Base-by-base conservation (phyloP, 2,797 vertebrate species). In the Melanitta fusca region DNA sequence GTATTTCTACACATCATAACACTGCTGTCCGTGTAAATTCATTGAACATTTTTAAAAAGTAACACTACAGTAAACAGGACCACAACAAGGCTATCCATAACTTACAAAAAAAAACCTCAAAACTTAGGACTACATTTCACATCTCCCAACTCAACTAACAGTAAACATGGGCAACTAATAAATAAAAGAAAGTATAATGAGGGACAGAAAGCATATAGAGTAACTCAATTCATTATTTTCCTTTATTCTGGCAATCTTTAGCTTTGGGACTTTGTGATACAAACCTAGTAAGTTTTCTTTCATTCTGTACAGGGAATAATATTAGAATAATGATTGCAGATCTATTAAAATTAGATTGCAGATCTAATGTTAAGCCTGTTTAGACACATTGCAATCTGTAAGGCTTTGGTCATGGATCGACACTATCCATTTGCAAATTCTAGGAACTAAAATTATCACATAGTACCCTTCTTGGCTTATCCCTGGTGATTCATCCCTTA, bases 261-360 rank as follows among this genome's bases (percentile, higher is more conserved):
- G 25, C 41, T 54, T 81, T 62, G 54, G 12, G 41, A 32, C 43
- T 69, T 81, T 4, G 18, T 61, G 24, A 86, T 38, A 79, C 36
- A 65, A 86, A 88, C 47, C 22, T 90, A 91, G 91, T 62, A 93
- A 84, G 86, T 47, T 20, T 10, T 72, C 70, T 91, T 47, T 81
- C 86, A 94, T 43, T 73, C 66, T 62, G 8, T 28, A 75, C 41
- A 65, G 38, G 18, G 36, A 84, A 81, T 75, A 25, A 70, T 38
- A 84, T 79, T 85, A 82, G 70, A 93, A 80, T 75, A 79, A 88
- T 43, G 45, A 51, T 17, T 24, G 22, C 47, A 49, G 47, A 49
- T 49, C 47, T 49, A 49, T 49, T 49, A 49, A 49, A 49, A 90
- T 4, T 61, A 60, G 32, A 88, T 58, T 47, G 41, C 8, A 62